Evolutionary conservation across 2,113 vertebrate genomes (phyloP).

Genomic region (zebrafish (Danio rerio)): GRCz12tu NC_133194.1:44000001-44000500

Average conservation of each 20-base stretch:
- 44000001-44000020: constrained; percentile 33
- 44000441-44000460: too few relatives aligned
- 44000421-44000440: too few relatives aligned
- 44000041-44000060: constrained; percentile 66
- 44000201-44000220: background rate
- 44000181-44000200: background rate
- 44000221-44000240: background rate
- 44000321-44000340: background rate
- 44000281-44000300: too few relatives aligned
- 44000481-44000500: too few relatives aligned
- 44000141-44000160: background rate
- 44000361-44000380: background rate
- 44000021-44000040: constrained; percentile 49
- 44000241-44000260: background rate
- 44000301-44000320: constrained; percentile 17
- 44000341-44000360: background rate
- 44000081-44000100: constrained; percentile 57
- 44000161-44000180: background rate
- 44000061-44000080: constrained; percentile 63
- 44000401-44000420: too few relatives aligned
- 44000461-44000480: too few relatives aligned
- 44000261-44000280: too few relatives aligned
- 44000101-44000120: constrained; percentile 41
- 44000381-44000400: background rate
- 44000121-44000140: background rate